Evolutionary conservation across 2,888 invertebrate genomes (phyloP), one percentile per base, ranked within the genome.

Genomic region (Pegoplata infirma): DNA sequence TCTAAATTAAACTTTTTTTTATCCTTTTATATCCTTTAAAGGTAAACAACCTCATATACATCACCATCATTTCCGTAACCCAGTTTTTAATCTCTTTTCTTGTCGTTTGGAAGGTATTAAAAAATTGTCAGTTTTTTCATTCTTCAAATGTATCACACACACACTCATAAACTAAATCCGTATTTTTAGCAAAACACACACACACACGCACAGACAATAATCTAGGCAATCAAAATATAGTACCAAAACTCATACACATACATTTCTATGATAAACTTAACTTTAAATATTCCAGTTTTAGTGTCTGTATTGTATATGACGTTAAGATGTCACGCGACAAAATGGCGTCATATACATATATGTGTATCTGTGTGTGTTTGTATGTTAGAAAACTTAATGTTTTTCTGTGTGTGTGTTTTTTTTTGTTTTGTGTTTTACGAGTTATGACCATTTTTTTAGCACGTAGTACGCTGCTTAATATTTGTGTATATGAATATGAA

Each of bases 321-420:
- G 66, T 78, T 58, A 79, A 79, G 78, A 79, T 74, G 74, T 74
- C 59, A 79, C 32, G 74, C 61, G 69, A 74, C 69, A 74, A 71
- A 74, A 79, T 79, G 78, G 74, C 78, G 74, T 74, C 78, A 74
- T 66, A 58, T 64, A 44, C 49, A 69, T 51, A 5, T 40, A 32
- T 10, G 10, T 32, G 8, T 32, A 10, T 12, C 10, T 32, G 1
- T 32, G 12, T 28, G 6, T 28, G 3, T 3, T n/a, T n/a, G n/a
- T n/a, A n/a, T n/a, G n/a, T n/a, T 32, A 64, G 59, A 53, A 61
- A 55, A 25, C 12, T 40, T 40, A 32, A 32, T 10, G 10, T 32
- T 32, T 32, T 32, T 12, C 10, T 32, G 1, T 32, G 12, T 28
- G 6, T 28, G 3, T 3, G 1, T 28, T 28, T 6, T 28, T 28